Evolutionary conservation across 2,797 vertebrate species (phyloP).

Genomic region (Girardinus metallicus): DNA sequence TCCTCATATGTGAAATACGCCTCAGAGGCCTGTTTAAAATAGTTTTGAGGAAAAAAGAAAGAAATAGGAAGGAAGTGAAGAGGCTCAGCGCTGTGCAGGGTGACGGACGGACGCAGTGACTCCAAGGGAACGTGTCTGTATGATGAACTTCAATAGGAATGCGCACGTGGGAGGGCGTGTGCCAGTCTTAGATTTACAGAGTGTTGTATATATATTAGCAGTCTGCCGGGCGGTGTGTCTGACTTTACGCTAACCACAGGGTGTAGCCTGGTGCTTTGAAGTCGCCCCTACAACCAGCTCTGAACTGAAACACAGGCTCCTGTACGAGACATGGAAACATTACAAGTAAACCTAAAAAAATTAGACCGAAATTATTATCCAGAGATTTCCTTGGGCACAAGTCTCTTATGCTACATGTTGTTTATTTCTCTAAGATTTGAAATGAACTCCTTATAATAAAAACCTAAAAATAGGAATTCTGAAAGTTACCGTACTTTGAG

Average conservation of each 20-base stretch:
- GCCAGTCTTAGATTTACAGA: constrained; percentile 17
- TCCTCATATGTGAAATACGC: constrained; percentile 66
- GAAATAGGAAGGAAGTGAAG: constrained; percentile 31
- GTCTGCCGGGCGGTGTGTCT: constrained; percentile 40
- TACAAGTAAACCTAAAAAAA: background rate
- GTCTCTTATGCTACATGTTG: background rate
- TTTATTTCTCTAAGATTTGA: background rate
- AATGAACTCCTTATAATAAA: background rate
- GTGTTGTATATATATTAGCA: constrained; percentile 25
- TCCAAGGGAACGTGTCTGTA: constrained; percentile 35
- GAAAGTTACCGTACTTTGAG: too few relatives aligned
- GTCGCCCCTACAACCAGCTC: constrained; percentile 49
- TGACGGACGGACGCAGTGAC: background rate
- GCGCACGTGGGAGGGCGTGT: constrained; percentile 43
- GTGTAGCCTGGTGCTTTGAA: constrained; percentile 73
- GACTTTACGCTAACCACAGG: constrained; percentile 72
- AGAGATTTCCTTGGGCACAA: background rate
- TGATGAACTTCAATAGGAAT: constrained; percentile 53
- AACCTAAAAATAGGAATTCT: background rate
- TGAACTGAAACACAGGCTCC: constrained; percentile 66
- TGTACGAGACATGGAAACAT: constrained; percentile 58
- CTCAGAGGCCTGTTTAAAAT: constrained; percentile 50
- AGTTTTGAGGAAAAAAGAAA: constrained; percentile 26
- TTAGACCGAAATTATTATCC: background rate
- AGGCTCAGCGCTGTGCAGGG: constrained; percentile 4